Base-by-base conservation (phyloP, 2,888 invertebrate species). In the Hoplodrina blanda region DNA sequence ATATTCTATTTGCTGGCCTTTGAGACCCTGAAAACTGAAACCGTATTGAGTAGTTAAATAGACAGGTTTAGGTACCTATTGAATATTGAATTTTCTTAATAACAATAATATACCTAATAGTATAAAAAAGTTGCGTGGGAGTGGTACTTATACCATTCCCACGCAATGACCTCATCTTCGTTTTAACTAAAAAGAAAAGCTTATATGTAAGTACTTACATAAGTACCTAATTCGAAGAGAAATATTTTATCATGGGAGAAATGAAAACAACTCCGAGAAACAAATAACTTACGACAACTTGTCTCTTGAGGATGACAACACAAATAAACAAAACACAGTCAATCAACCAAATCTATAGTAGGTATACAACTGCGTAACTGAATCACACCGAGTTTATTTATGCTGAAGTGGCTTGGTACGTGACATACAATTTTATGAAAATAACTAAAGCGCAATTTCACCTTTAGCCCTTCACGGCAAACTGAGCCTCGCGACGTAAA, bases 321-420 rank as follows among this genome's bases (percentile, higher is more conserved):
- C 73, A 80, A 76, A 82, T 78, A 82, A 83, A 82, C 81, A 80
- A 83, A 87, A 87, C 80, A 83, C 83, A 76, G 73, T 75, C 84
- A 84, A 86, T 86, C 82, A 85, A 78, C 69, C 76, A 82, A 85
- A 83, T 82, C 70, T 81, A 78, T 76, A 46, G 46, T 46, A 46
- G 46, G 46, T 46, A 71, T 54, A 67, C 73, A 66, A 69, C 61
- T 76, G 54, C 17, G 66, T 78, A 76, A 79, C 76, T 67, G 62
- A 74, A 80, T 80, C 63, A 73, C 53, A 49, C 37, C 44, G 37
- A 54, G 52, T 68, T 72, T 74, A 62, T 72, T 65, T 64, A 59
- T 33, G 50, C 55, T n/a, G 57, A 20, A 20, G 49, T 33, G 19
- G 19, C 53, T 33, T 54, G 20, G 52, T 73, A 50, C 44, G 59